Evolutionary conservation across 2,797 vertebrate species (phyloP).

Genomic region (Brachyalestes nurse): DNA sequence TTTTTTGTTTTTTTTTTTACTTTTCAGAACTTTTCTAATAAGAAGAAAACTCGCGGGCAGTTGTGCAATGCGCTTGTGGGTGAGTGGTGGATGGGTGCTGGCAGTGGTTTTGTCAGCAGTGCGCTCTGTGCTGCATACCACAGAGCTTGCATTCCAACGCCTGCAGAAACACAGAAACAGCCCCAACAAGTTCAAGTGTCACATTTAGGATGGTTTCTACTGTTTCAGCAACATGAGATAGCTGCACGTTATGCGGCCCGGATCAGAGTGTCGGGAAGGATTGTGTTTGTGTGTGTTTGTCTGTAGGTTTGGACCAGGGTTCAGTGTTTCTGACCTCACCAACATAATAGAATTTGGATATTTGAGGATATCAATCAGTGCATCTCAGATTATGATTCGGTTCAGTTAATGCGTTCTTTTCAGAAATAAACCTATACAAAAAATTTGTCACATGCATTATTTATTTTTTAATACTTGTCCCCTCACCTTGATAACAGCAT

Average conservation of each 20-base stretch:
- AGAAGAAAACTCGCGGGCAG: slow-evolving; percentile 39
- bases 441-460: too few species aligned
- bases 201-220: slow-evolving; percentile 70
- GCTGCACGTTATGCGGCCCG: slow-evolving; percentile 55
- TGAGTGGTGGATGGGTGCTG: slow-evolving; percentile 57
- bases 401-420: too few species aligned
- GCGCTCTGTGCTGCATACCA: slow-evolving; percentile 66
- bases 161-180: slow-evolving; percentile 63
- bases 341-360: too few species aligned
- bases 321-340: neutral
- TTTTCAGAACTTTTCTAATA: slow-evolving; percentile 24
- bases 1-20: too few species aligned
- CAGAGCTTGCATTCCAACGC: slow-evolving; percentile 68
- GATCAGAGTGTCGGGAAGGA: slow-evolving; percentile 55
- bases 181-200: slow-evolving; percentile 77
- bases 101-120: slow-evolving; percentile 65
- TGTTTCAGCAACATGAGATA: slow-evolving; percentile 69
- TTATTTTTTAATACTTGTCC: too few species aligned
- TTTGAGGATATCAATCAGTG: neutral
- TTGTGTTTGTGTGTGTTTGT: slow-evolving; percentile 40
- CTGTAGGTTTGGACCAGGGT: slow-evolving; percentile 4
- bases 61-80: slow-evolving; percentile 59
- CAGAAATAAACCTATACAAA: too few species aligned
- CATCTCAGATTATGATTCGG: neutral
- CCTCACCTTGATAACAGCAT: too few species aligned